phyloP scores from a whole-genome alignment of 2,113 vertebrate genomes.

The Acanthochromis polyacanthus region DNA sequence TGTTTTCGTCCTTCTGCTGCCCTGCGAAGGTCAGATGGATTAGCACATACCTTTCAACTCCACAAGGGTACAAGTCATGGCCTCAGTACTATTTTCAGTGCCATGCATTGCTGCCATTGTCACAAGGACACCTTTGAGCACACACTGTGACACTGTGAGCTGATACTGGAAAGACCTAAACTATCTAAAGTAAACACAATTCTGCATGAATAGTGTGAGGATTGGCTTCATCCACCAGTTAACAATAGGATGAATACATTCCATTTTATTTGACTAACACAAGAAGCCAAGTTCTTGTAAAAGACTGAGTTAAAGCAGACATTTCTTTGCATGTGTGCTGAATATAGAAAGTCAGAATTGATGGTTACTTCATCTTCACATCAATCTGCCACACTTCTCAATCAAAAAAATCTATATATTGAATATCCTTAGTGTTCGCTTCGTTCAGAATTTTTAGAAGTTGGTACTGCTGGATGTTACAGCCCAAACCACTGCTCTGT shows the following conservation, averaged over 20 bases:
- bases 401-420: neutral
- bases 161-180: neutral
- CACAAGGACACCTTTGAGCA: slow-evolving; percentile 34
- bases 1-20: slow-evolving; percentile 67
- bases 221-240: neutral
- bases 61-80: slow-evolving; percentile 48
- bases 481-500: too few species aligned
- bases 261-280: neutral
- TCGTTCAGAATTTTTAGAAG: too few species aligned
- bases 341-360: neutral
- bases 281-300: neutral
- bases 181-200: neutral
- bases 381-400: neutral
- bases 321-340: neutral
- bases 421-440: too few species aligned
- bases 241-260: neutral
- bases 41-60: slow-evolving; percentile 77
- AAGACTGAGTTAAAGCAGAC: too few species aligned
- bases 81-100: slow-evolving; percentile 65
- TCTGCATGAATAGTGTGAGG: neutral
- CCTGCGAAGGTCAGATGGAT: slow-evolving; percentile 75
- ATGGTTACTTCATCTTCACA: neutral
- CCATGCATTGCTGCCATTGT: slow-evolving; percentile 53
- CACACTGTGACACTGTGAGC: neutral
- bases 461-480: too few species aligned